These are phyloP conservation scores for Philaenus spumarius DNA, from an alignment of 1,140 invertebrate genomes.

Conservation along the genomic window DNA sequence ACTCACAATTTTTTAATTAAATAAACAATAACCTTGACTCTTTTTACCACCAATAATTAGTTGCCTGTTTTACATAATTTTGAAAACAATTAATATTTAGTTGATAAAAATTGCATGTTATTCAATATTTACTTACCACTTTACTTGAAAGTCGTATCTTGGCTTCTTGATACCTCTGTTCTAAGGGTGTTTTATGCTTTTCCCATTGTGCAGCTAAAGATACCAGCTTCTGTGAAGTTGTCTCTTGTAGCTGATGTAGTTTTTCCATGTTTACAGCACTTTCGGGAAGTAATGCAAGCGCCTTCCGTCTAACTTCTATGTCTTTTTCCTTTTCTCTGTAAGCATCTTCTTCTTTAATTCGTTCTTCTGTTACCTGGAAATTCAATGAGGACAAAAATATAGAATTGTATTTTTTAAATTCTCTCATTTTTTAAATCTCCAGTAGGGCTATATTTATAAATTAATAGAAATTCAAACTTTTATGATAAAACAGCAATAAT, in stretches of 20 bases:
- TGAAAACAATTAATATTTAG: too few relatives aligned
- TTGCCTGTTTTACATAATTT: too few relatives aligned
- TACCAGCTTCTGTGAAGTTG: constrained; percentile 50
- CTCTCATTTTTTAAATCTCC: too few relatives aligned
- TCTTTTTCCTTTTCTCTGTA: constrained; percentile 33
- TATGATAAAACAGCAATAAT: too few relatives aligned
- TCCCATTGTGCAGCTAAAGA: constrained; percentile 63
- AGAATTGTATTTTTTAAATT: too few relatives aligned
- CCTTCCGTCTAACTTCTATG: constrained; percentile 47
- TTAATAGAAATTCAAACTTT: too few relatives aligned
- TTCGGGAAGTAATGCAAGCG: constrained; percentile 53
- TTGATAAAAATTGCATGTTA: too few relatives aligned
- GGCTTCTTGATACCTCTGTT: constrained; percentile 52
- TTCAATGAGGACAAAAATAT: too few relatives aligned
- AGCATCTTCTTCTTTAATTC: constrained; percentile 40
- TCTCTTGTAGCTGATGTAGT: constrained; percentile 52
- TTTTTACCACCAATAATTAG: too few relatives aligned
- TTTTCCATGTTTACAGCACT: constrained; percentile 57
- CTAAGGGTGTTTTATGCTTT: constrained; percentile 53
- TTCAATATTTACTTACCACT: constrained; percentile 44
- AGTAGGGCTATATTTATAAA: too few relatives aligned
- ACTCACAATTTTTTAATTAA: too few relatives aligned
- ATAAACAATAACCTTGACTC: too few relatives aligned
- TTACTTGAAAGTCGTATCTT: constrained; percentile 50
- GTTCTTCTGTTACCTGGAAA: constrained; percentile 28